These are phyloP conservation scores for Pycnonotus jocosus DNA, from an alignment of 2,113 vertebrate species.

Conservation along the genomic window DNA sequence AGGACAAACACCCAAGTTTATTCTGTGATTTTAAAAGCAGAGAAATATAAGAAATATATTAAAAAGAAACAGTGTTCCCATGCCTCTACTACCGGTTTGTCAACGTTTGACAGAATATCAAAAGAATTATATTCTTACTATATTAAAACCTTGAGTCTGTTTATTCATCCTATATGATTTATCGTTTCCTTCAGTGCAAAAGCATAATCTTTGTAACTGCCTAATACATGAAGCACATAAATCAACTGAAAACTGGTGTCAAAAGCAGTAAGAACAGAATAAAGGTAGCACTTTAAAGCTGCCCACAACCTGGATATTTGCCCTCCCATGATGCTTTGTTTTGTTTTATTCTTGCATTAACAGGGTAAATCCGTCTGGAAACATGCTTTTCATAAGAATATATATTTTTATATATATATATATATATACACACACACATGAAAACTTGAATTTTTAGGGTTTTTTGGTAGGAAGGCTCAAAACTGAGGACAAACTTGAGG, in stretches of 20 bases:
- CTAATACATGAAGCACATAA: not conserved
- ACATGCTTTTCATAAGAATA: not conserved
- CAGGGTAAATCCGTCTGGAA: not conserved
- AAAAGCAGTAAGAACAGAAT: not conserved
- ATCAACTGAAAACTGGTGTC: not conserved
- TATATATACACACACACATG: not conserved
- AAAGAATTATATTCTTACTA: not conserved
- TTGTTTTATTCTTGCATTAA: not conserved
- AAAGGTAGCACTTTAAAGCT: not conserved
- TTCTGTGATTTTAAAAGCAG: not conserved
- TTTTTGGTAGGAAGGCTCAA: not conserved
- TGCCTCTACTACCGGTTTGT: not conserved
- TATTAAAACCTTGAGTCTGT: not conserved
- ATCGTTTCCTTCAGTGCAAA: not conserved
- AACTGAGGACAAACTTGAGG: not conserved
- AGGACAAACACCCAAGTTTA: not conserved
- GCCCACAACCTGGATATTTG: not conserved
- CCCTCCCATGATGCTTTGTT: not conserved
- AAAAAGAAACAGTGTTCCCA: not conserved
- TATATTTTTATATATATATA: no score
- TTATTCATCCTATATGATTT: not conserved
- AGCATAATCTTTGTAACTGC: not conserved
- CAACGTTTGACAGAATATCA: not conserved
- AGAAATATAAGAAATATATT: not conserved
- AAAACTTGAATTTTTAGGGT: rapidly evolving